A percentile compares a stretch with the other conserved stretches of the same genome.
Evolutionary conservation across 1,140 invertebrate genomes (phyloP).

Genomic region (Panagrolaimus sp.): DNA sequence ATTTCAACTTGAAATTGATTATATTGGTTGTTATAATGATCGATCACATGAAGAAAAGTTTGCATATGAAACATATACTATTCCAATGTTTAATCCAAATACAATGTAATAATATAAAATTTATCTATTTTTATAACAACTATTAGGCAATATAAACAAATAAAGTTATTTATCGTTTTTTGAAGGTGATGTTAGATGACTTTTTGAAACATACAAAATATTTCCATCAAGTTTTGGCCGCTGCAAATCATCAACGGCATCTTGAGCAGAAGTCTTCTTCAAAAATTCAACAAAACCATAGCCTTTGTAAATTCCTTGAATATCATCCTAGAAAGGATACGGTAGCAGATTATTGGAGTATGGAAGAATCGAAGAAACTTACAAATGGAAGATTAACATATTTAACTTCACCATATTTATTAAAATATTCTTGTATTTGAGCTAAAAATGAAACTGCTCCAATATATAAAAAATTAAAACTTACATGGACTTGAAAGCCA

Average conservation of each 20-base stretch:
- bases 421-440: constrained; percentile 8
- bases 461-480: neutral
- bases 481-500: neutral
- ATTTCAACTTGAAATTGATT: constrained; percentile 53
- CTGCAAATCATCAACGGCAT: neutral
- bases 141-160: neutral
- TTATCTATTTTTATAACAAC: neutral
- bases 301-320: neutral
- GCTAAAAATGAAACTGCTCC: neutral
- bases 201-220: neutral
- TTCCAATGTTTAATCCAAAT: constrained; percentile 39
- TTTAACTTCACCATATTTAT: neutral
- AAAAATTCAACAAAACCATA: neutral
- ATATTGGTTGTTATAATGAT: constrained; percentile 51
- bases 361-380: too few species aligned
- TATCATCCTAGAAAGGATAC: neutral
- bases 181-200: too few species aligned
- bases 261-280: neutral
- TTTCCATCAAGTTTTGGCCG: neutral
- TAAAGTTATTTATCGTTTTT: neutral
- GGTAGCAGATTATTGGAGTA: too few species aligned
- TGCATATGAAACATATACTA: constrained; percentile 52
- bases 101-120: constrained; percentile 30
- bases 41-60: constrained; percentile 47
- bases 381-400: neutral